Percentiles rank a stretch among this genome's conserved stretches.
These are phyloP conservation scores for Aricia artaxerxes DNA, from an alignment of 2,888 invertebrate species.

Conservation along the genomic window DNA sequence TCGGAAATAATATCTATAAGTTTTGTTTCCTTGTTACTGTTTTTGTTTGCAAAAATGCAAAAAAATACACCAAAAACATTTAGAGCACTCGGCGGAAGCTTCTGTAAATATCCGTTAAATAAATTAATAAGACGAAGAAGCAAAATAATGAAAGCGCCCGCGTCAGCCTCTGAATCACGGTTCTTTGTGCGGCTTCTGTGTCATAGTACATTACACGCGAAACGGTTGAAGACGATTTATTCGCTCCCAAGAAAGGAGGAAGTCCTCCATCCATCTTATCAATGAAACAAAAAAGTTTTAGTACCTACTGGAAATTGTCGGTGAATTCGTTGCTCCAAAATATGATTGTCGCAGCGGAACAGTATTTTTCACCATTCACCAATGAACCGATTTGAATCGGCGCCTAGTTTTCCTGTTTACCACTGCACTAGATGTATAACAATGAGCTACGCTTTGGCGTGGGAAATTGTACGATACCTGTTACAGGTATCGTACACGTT, in stretches of 20 bases:
- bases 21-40: neutral
- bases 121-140: neutral
- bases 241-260: neutral
- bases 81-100: neutral
- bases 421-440: too few relatives aligned
- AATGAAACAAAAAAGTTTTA: neutral
- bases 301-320: neutral
- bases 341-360: too few relatives aligned
- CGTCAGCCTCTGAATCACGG: neutral
- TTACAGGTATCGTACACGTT: too few relatives aligned
- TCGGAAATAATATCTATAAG: neutral
- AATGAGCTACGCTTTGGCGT: neutral
- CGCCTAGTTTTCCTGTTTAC: too few relatives aligned
- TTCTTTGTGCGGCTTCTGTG: constrained; percentile 1
- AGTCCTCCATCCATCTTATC: neutral
- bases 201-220: neutral
- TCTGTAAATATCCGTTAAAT: neutral
- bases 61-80: neutral
- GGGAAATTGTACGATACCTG: neutral
- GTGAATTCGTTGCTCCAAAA: neutral
- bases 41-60: neutral
- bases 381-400: too few relatives aligned
- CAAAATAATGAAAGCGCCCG: neutral
- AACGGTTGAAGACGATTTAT: constrained; percentile 10
- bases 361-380: too few relatives aligned